Percentiles rank a stretch among this genome's conserved stretches.
Evolutionary conservation across 2,113 vertebrate species (phyloP).

Genomic region (Rhegmatorhina hoffmannsi): DNA sequence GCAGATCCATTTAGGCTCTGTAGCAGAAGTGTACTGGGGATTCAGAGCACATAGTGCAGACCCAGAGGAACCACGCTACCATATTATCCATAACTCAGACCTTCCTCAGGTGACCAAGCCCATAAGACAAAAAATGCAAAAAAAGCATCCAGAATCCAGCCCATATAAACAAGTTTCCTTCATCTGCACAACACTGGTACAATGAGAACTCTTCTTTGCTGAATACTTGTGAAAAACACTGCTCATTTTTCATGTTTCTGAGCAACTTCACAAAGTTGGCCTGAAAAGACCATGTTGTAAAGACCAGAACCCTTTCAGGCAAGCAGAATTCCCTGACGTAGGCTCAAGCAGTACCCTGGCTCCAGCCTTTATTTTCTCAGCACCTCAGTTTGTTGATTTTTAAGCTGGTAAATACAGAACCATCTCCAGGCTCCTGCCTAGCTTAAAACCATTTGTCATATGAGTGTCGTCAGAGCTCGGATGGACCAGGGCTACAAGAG

Average conservation of each 20-base stretch:
- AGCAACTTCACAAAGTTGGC: background rate
- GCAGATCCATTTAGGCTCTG: background rate
- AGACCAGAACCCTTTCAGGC: background rate
- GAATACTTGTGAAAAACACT: background rate
- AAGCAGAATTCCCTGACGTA: background rate
- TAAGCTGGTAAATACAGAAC: background rate
- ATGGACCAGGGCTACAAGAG: background rate
- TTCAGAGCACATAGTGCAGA: background rate
- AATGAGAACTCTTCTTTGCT: background rate
- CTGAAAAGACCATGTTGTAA: background rate
- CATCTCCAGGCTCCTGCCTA: background rate
- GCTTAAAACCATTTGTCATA: background rate
- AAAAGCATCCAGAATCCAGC: background rate
- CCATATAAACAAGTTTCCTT: background rate
- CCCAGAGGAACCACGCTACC: fast-evolving
- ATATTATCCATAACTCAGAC: background rate
- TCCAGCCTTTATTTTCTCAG: background rate
- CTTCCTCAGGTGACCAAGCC: background rate
- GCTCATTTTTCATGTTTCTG: background rate
- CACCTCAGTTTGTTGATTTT: background rate
- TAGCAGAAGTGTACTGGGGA: background rate
- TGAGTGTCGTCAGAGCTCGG: background rate
- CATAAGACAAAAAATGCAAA: background rate
- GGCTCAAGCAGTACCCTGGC: background rate
- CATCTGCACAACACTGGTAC: background rate